Conservation (phyloP, 1,140 invertebrate species). For the Heliconius himera region DNA sequence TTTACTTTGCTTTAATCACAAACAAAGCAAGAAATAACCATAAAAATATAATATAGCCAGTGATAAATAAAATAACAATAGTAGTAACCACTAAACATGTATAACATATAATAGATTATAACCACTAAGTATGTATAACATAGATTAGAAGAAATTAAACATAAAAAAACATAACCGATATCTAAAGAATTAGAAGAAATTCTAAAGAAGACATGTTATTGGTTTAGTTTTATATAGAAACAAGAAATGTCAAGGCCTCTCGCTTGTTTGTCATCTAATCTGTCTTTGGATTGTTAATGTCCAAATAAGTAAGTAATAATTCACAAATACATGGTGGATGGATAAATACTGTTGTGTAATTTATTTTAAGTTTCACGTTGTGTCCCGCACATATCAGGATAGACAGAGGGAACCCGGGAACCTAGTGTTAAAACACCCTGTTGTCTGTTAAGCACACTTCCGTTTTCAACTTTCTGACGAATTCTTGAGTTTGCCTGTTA, state of each 20-base stretch:
- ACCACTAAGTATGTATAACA: not conserved
- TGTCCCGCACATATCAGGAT: too few species aligned
- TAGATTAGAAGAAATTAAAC: not conserved
- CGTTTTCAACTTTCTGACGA: too few species aligned
- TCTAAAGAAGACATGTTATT: not conserved
- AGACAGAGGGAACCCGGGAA: too few species aligned
- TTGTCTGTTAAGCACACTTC: too few species aligned
- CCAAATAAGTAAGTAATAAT: not conserved
- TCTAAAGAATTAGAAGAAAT: not conserved
- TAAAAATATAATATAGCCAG: too few species aligned
- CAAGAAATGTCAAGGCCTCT: not conserved
- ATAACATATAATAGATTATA: too few species aligned
- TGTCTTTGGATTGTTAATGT: not conserved
- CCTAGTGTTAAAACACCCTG: too few species aligned
- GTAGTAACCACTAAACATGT: too few species aligned
- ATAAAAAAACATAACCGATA: not conserved
- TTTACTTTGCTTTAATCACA: too few species aligned
- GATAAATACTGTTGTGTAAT: not conserved
- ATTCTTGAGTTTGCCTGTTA: too few species aligned
- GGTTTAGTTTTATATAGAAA: not conserved
- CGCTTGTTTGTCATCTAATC: not conserved
- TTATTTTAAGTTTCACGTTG: too few species aligned
- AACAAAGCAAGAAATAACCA: too few species aligned
- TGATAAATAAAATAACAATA: not conserved
- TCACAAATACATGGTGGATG: not conserved